These are phyloP conservation scores for Paelopatides confundens DNA, from an alignment of 53 echinoderm and acorn worm genomes.

Conservation along the genomic window DNA sequence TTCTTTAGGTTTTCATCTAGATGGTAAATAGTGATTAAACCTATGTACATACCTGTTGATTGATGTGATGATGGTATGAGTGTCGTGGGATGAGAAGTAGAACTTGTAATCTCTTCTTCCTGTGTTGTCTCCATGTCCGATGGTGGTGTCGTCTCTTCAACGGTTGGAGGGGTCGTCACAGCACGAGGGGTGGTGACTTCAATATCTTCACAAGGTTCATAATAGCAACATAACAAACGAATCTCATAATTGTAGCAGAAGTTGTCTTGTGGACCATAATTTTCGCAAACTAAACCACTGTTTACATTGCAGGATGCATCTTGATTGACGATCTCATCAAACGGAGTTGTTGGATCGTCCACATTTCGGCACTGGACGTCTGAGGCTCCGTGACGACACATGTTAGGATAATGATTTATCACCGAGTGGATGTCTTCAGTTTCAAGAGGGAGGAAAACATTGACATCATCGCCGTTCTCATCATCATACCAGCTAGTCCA, in stretches of 20 bases:
- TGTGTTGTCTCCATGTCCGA: neutral
- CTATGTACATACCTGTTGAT: neutral
- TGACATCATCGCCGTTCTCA: conserved; percentile 8
- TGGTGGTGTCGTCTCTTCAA: neutral
- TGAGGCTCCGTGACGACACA: conserved; percentile 6
- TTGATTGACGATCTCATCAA: conserved; percentile 2
- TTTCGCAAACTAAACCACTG: conserved; percentile 34
- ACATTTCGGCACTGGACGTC: neutral
- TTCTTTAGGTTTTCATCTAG: too few species aligned
- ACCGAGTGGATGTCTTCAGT: conserved; percentile 21
- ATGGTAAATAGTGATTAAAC: too few species aligned
- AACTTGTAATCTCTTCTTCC: neutral
- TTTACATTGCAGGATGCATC: neutral
- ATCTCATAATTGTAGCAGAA: conserved; percentile 37
- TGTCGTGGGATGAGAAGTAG: neutral
- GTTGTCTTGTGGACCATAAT: neutral
- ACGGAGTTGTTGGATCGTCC: neutral
- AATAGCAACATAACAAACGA: conserved; percentile 3
- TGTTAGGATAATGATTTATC: neutral
- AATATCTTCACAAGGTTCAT: neutral
- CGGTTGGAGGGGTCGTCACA: neutral
- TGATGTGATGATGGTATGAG: neutral
- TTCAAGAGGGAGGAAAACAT: conserved; percentile 12
- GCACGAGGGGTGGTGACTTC: neutral
- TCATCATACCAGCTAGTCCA: conserved; percentile 42